Percentiles rank a stretch among this genome's conserved stretches.
These are phyloP conservation scores for Rhaphigaster nebulosa DNA, from an alignment of 2,888 invertebrate genomes.

Conservation along the genomic window DNA sequence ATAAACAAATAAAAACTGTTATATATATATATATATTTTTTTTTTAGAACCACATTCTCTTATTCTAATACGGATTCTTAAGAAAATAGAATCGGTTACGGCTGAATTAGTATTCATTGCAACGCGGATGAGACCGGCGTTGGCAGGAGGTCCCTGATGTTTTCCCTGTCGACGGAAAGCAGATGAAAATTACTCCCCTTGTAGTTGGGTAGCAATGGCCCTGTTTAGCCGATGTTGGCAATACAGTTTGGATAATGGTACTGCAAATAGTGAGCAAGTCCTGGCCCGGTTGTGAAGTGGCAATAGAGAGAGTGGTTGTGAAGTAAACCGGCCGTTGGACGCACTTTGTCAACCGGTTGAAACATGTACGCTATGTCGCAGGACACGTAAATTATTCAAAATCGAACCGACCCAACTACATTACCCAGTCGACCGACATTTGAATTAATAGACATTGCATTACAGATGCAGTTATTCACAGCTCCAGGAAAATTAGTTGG, in stretches of 20 bases:
- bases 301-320: slow-evolving; percentile 32
- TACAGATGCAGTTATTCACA: slow-evolving; percentile 55
- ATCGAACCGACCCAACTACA: slow-evolving; percentile 49
- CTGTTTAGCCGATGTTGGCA: slow-evolving; percentile 42
- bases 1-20: no score
- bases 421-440: slow-evolving; percentile 52
- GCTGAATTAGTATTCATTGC: slow-evolving; percentile 36
- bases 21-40: no score
- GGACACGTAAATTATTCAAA: slow-evolving; percentile 43
- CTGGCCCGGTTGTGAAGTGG: slow-evolving; percentile 28
- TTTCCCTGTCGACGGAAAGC: slow-evolving; percentile 12
- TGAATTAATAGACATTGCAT: slow-evolving; percentile 56
- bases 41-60: not conserved
- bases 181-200: slow-evolving; percentile 41
- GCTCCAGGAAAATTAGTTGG: slow-evolving; percentile 18
- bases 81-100: not conserved
- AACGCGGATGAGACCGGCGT: not conserved
- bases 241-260: slow-evolving; percentile 48
- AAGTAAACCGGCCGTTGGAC: not conserved
- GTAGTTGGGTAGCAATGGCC: slow-evolving; percentile 45
- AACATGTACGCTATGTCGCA: slow-evolving; percentile 18
- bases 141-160: slow-evolving; percentile 6
- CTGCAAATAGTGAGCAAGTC: slow-evolving; percentile 46
- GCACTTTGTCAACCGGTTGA: slow-evolving; percentile 29
- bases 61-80: not conserved